These are phyloP conservation scores for Diabrotica balteata DNA, from an alignment of 2,888 invertebrate genomes.

Conservation along the genomic window DNA sequence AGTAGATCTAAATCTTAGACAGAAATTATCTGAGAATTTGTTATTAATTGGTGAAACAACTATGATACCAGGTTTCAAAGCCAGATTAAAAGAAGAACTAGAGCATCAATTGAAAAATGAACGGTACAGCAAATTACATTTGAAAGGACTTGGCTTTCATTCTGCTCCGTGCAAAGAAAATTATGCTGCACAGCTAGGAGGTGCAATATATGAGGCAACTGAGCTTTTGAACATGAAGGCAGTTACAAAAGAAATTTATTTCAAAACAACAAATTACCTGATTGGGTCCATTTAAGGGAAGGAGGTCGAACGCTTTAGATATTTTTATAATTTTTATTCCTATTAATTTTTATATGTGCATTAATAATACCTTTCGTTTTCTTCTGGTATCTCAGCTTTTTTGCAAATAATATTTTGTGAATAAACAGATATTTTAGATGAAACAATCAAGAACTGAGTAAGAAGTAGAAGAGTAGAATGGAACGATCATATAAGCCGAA, in stretches of 20 bases:
- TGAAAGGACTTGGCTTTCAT: constrained; percentile 81
- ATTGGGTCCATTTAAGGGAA: constrained; percentile 79
- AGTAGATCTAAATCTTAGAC: constrained; percentile 85
- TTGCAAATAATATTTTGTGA: too few relatives aligned
- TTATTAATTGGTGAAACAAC: constrained; percentile 87
- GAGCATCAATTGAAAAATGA: constrained; percentile 68
- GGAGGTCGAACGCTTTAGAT: constrained; percentile 61
- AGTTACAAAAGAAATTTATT: constrained; percentile 77
- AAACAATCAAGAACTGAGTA: too few relatives aligned
- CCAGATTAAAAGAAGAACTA: constrained; percentile 82
- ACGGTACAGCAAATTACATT: constrained; percentile 69
- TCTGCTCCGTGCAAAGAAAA: constrained; percentile 80
- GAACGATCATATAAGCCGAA: too few relatives aligned
- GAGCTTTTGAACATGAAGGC: constrained; percentile 76
- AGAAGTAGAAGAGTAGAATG: too few relatives aligned
- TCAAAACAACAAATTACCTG: constrained; percentile 75
- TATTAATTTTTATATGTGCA: too few relatives aligned
- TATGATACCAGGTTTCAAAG: constrained; percentile 82
- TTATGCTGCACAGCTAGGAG: constrained; percentile 87
- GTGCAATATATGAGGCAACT: constrained; percentile 80
- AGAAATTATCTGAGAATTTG: constrained; percentile 80
- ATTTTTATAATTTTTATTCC: background rate
- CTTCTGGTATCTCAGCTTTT: too few relatives aligned
- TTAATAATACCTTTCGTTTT: too few relatives aligned
- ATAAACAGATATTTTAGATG: too few relatives aligned